A percentile compares a stretch with the other conserved stretches of the same genome.
Conservation (phyloP, 2,797 vertebrate species). For the Podarcis lilfordi region DNA sequence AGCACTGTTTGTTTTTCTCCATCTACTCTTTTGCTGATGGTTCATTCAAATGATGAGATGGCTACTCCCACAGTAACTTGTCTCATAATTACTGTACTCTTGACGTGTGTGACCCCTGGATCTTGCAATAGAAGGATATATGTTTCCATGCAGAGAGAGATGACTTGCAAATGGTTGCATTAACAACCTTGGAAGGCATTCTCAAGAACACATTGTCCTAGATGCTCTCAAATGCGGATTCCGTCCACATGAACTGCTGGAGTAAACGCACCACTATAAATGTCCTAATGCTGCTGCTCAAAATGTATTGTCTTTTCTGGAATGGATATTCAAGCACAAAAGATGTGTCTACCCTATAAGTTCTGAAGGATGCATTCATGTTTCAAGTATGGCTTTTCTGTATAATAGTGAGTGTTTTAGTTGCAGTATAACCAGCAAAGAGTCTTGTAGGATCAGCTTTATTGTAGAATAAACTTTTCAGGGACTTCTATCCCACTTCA, state of each 20-base stretch:
- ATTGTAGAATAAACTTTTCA: background rate
- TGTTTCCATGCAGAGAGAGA: too few species aligned
- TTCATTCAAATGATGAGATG: background rate
- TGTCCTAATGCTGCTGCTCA: background rate
- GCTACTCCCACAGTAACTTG: background rate
- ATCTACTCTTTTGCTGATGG: background rate
- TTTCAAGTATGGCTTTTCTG: too few species aligned
- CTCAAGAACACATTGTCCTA: background rate
- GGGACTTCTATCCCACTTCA: background rate
- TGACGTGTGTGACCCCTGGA: background rate
- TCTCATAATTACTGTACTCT: background rate
- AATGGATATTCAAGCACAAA: background rate
- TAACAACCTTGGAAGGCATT: background rate
- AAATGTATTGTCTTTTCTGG: background rate
- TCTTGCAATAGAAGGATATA: background rate
- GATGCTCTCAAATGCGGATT: background rate
- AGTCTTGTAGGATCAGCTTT: too few species aligned
- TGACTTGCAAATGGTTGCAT: too few species aligned
- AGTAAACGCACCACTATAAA: background rate
- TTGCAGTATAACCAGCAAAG: too few species aligned
- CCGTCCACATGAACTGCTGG: background rate
- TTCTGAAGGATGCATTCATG: background rate
- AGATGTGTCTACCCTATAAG: background rate
- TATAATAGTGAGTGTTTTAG: too few species aligned
- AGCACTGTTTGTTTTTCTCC: background rate